A percentile compares a stretch with the other conserved stretches of the same genome.
Conservation (phyloP, 2,888 invertebrate genomes). For the Nomada goodeniana region DNA sequence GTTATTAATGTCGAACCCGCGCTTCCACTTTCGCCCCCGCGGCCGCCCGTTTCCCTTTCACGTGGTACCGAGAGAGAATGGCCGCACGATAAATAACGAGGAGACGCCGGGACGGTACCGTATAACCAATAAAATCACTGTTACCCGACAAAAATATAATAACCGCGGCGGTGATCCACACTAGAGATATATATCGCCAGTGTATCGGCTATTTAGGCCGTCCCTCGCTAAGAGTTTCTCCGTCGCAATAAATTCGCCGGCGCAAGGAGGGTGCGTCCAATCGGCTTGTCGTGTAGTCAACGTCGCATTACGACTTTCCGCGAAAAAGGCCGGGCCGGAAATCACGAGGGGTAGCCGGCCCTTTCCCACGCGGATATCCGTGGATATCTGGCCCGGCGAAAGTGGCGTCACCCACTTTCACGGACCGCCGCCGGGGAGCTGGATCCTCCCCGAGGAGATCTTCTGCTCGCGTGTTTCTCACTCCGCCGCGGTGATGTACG, state of each 20-base stretch:
- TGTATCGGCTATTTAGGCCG: conserved; percentile 59
- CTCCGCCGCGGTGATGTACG: conserved; percentile 40
- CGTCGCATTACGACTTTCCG: conserved; percentile 67
- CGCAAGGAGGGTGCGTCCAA: conserved; percentile 37
- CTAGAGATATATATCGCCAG: conserved; percentile 44
- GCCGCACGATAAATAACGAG: conserved; percentile 39
- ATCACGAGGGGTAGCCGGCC: conserved; percentile 65
- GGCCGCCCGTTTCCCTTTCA: background rate
- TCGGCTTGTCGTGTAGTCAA: conserved; percentile 66
- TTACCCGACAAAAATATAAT: conserved; percentile 53
- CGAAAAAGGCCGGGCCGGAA: conserved; percentile 59
- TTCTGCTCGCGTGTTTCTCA: background rate
- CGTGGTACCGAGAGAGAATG: background rate
- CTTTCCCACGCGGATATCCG: conserved; percentile 74
- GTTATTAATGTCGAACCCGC: conserved; percentile 39
- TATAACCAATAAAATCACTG: conserved; percentile 51
- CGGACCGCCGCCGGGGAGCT: conserved; percentile 58
- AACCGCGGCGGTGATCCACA: conserved; percentile 37
- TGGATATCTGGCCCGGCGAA: conserved; percentile 63
- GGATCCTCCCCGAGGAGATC: conserved; percentile 53
- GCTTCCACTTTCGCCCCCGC: background rate
- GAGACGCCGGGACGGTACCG: conserved; percentile 10
- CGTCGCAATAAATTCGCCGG: conserved; percentile 58
- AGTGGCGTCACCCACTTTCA: conserved; percentile 70
- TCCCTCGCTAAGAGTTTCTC: conserved; percentile 45